phyloP scores from a whole-genome alignment of 2,888 invertebrate species.

The Phengaris arion region DNA sequence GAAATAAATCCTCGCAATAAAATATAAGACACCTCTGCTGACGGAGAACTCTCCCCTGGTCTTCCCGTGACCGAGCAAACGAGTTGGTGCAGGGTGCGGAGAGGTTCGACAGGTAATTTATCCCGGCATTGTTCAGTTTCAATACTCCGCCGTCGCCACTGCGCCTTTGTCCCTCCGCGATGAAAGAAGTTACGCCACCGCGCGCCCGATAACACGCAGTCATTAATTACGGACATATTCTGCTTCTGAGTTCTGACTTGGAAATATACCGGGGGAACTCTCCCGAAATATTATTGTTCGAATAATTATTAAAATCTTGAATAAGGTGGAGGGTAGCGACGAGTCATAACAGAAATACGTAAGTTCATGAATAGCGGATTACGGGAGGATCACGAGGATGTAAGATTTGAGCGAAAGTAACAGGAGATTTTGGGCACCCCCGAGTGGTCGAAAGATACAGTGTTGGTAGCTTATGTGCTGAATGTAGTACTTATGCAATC shows the following conservation, averaged over 20 bases:
- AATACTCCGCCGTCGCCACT: not conserved
- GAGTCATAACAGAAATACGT: too few relatives aligned
- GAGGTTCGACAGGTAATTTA: constrained; percentile 28
- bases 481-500: too few relatives aligned
- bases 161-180: constrained; percentile 14
- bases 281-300: not conserved
- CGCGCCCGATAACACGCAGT: not conserved
- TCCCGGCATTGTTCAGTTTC: constrained; percentile 23
- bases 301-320: not conserved
- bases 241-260: constrained; percentile 10
- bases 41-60: not conserved
- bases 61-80: not conserved
- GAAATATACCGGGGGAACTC: not conserved
- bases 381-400: not conserved
- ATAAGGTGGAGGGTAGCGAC: too few relatives aligned
- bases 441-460: too few relatives aligned
- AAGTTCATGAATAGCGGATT: not conserved
- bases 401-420: not conserved
- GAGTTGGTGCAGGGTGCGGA: not conserved
- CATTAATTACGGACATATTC: constrained; percentile 17
- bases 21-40: not conserved
- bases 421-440: not conserved
- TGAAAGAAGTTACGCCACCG: constrained; percentile 22
- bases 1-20: not conserved
- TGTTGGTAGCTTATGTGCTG: too few relatives aligned